Percentiles rank a stretch among this genome's conserved stretches.
Conservation (phyloP, 92 coral and sea anemone genomes). For the Montipora capitata region DNA sequence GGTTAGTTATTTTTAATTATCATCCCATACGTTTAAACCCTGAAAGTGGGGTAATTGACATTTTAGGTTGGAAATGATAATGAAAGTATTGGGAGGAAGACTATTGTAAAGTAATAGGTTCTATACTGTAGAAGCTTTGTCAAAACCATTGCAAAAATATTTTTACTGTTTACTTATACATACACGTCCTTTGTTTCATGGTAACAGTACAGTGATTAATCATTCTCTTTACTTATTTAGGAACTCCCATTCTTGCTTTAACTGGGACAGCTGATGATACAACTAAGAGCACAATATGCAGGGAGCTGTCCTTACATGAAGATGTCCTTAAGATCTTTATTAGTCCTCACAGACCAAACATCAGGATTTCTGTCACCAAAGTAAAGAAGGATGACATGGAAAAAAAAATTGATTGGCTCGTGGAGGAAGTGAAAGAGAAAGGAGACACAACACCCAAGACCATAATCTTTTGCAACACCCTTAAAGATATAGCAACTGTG, state of each 20-base stretch:
- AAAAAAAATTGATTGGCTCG: constrained; percentile 45
- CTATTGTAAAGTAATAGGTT: too few relatives aligned
- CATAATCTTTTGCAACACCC: constrained; percentile 66
- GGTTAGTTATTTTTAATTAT: constrained; percentile 28
- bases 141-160: too few relatives aligned
- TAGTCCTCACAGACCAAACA: constrained; percentile 71
- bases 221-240: too few relatives aligned
- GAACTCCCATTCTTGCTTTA: constrained; percentile 53
- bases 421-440: constrained; percentile 39
- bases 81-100: too few relatives aligned
- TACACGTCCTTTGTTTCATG: too few relatives aligned
- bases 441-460: constrained; percentile 61
- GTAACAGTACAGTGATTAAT: too few relatives aligned
- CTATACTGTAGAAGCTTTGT: too few relatives aligned
- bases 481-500: constrained; percentile 59
- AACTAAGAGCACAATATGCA: constrained; percentile 44
- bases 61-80: too few relatives aligned
- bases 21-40: too few relatives aligned
- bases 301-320: background rate
- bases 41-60: too few relatives aligned
- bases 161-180: too few relatives aligned
- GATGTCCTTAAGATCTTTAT: constrained; percentile 21
- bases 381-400: constrained; percentile 31
- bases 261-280: constrained; percentile 76
- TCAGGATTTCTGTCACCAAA: constrained; percentile 54